These are phyloP conservation scores for Philonicus albiceps DNA, from an alignment of 2,888 invertebrate genomes.

Conservation along the genomic window DNA sequence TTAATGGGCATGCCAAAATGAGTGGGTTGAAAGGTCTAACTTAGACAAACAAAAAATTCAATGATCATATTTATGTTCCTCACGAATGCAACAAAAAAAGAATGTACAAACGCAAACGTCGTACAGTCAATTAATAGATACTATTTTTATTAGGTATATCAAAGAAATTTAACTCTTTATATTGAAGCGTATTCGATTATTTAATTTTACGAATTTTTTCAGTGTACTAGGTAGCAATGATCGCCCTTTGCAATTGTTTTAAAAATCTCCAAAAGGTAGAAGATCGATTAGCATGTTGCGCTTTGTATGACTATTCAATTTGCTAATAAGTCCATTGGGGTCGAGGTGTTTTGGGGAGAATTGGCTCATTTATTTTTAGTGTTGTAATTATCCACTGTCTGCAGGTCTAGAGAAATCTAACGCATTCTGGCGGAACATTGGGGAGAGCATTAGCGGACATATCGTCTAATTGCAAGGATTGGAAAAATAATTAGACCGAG, in stretches of 20 bases:
- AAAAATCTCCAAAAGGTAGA: background rate
- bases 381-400: background rate
- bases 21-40: too few relatives aligned
- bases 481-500: background rate
- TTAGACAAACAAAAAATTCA: too few relatives aligned
- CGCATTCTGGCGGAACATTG: background rate
- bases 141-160: too few relatives aligned
- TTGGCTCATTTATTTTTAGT: constrained; percentile 21
- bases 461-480: constrained; percentile 25
- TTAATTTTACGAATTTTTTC: too few relatives aligned
- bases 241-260: background rate
- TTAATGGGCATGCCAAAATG: too few relatives aligned
- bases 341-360: background rate
- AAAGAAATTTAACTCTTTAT: too few relatives aligned
- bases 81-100: too few relatives aligned
- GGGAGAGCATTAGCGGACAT: background rate
- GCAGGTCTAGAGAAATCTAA: background rate
- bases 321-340: background rate
- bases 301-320: background rate
- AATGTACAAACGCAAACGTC: too few relatives aligned
- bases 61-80: too few relatives aligned
- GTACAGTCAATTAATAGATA: too few relatives aligned
- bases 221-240: too few relatives aligned
- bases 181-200: too few relatives aligned
- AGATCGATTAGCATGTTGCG: background rate